Conservation (phyloP, 2,797 vertebrate genomes). For the Artibeus lituratus region DNA sequence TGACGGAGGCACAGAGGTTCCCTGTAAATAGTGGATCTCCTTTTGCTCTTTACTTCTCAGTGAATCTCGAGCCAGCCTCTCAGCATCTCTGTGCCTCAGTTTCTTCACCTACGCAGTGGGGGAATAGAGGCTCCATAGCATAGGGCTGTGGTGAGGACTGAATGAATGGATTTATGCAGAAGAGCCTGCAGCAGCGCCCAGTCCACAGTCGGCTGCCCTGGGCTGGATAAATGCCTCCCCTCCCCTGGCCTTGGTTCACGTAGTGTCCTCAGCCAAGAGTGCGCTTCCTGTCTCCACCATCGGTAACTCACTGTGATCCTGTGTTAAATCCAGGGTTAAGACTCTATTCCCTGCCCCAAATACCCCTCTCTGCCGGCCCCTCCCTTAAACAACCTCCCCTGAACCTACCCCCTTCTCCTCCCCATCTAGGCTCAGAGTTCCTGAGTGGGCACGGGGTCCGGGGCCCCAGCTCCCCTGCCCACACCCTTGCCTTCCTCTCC, state of each 20-base stretch:
- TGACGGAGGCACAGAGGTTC: not conserved
- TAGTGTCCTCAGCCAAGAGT: not conserved
- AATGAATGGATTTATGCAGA: too few relatives aligned
- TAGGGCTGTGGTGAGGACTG: not conserved
- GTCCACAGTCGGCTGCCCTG: accelerated
- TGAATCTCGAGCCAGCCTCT: not conserved
- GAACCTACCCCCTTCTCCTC: not conserved
- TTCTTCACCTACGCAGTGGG: not conserved
- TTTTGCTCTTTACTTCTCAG: not conserved
- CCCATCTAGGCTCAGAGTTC: not conserved
- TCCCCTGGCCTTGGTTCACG: not conserved
- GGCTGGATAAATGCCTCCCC: not conserved
- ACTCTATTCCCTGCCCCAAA: not conserved
- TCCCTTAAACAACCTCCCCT: not conserved
- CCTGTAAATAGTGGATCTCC: not conserved
- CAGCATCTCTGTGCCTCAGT: not conserved
- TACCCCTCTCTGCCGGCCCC: not conserved
- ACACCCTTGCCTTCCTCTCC: not conserved
- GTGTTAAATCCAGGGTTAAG: not conserved
- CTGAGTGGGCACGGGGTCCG: not conserved
- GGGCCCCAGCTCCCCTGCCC: not conserved
- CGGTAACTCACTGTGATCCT: not conserved
- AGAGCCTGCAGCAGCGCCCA: not conserved
- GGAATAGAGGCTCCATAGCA: accelerated
- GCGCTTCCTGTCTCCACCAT: not conserved